phyloP scores from a whole-genome alignment of 2,113 vertebrate genomes.

The Cepphus grylle region DNA sequence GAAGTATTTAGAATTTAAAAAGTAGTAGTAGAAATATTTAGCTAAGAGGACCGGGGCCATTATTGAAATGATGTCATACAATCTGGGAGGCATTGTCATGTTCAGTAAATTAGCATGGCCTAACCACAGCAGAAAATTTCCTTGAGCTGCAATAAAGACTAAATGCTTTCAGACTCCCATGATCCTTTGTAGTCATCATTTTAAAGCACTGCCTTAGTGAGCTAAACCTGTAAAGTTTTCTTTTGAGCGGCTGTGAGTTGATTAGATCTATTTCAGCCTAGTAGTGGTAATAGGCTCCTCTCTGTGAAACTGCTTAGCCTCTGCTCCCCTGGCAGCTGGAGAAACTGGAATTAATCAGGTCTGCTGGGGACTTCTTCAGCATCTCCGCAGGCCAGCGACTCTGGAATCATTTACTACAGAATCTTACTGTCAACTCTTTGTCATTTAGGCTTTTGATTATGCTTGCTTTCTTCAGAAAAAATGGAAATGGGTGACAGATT shows the following conservation, averaged over 20 bases:
- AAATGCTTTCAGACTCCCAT: conserved; percentile 92
- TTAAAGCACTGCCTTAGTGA: conserved; percentile 90
- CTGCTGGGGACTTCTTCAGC: conserved; percentile 96
- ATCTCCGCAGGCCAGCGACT: conserved; percentile 94
- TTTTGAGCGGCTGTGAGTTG: conserved; percentile 89
- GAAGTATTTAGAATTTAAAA: conserved; percentile 62
- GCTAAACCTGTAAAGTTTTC: conserved; percentile 93
- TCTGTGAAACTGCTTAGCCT: conserved; percentile 93
- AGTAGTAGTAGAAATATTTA: conserved; percentile 66
- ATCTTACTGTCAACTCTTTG: conserved; percentile 99
- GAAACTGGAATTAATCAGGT: conserved; percentile 99
- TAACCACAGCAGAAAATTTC: conserved; percentile 82
- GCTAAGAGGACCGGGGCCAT: conserved; percentile 36
- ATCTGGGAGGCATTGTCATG: conserved; percentile 76
- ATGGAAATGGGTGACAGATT: conserved; percentile 91
- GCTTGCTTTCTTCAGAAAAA: conserved; percentile 79
- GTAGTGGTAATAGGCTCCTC: conserved; percentile 97
- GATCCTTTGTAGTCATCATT: conserved; percentile 87
- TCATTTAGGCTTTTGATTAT: conserved; percentile 99
- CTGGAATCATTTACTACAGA: conserved; percentile 99
- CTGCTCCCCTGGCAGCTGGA: conserved; percentile 91
- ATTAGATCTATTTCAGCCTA: conserved; percentile 97
- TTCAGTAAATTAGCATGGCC: conserved; percentile 82
- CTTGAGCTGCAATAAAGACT: conserved; percentile 85
- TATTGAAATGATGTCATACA: conserved; percentile 73